These are phyloP conservation scores for Sminthurides aquaticus DNA, from an alignment of 2,888 invertebrate species.

Conservation along the genomic window DNA sequence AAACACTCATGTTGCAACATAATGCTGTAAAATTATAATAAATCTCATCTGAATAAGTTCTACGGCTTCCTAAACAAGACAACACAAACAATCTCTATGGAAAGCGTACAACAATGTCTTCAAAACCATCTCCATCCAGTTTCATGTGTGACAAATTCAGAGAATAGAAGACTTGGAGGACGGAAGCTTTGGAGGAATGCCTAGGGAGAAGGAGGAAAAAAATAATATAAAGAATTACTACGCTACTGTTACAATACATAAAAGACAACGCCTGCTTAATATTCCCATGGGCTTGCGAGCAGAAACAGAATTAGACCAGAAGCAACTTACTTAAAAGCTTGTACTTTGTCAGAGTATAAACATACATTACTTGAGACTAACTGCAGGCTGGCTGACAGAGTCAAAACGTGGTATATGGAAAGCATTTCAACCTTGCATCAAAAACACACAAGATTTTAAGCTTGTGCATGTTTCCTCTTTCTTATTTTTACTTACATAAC, in stretches of 20 bases:
- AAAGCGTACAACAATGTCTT: not conserved
- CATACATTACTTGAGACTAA: not conserved
- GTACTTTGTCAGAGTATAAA: not conserved
- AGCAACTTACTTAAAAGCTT: too few species aligned
- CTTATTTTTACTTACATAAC: not conserved
- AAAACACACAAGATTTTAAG: too few species aligned
- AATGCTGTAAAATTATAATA: too few species aligned
- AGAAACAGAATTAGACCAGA: too few species aligned
- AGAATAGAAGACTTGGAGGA: not conserved
- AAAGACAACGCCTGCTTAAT: not conserved
- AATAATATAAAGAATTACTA: not conserved
- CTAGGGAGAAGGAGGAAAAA: constrained; percentile 11
- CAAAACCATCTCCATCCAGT: not conserved
- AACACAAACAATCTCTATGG: too few species aligned
- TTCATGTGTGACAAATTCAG: constrained; percentile 21
- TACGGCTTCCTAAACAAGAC: too few species aligned
- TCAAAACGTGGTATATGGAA: too few species aligned
- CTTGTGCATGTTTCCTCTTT: not conserved
- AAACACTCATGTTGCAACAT: too few species aligned
- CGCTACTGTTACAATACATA: not conserved
- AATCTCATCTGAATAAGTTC: not conserved
- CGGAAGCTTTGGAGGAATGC: not conserved
- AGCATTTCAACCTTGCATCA: too few species aligned
- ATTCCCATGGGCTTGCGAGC: too few species aligned
- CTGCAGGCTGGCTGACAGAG: not conserved